Evolutionary conservation across 30 jellyfish, hydroid and myxozoan genomes (phyloP), one percentile per base, ranked within the genome.

Genomic region (Cassiopea andromeda): DNA sequence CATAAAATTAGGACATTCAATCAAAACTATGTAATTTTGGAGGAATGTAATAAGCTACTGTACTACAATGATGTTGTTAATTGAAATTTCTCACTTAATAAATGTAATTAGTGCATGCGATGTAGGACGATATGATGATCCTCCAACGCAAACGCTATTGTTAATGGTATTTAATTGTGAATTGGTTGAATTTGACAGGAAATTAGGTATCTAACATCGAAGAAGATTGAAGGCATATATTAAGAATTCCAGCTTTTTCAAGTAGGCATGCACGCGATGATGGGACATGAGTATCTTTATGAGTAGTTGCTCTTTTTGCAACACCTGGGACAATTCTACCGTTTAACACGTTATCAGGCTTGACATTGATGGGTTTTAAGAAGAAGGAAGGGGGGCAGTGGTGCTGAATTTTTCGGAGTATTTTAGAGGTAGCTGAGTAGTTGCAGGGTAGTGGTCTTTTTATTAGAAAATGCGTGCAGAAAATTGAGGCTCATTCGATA

Each of bases 141-240:
- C 79, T 70, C 79, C 79, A 70, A 70, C 79, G 79, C 79, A 70
- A 64, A 64, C 38, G 73, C 73, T 4, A 27, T 64, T 64, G 27
- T 64, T 64, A 64, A 17, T 64, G 8, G 2, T 64, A 17, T 17
- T 17, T 66, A 66, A 66, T 27, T 19, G 27, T 14, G 45, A 4
- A 19, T 27, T 16, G 15, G 1, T 8, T 14, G 79, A 1, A 19
- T 14, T 7, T 12, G 0, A 70, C 79, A 70, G 79, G 79, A 70
- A 70, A 70, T 70, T 70, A 70, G 27, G 10, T 54, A 50, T 70
- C 45, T 10, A 14, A 66, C 45, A 66, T 14, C 15, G 45, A 66
- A 2, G 75, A 6, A 66, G 27, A 19, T 66, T 14, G 64, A 3
- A 54, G 12, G 10, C 12, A 10, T 10, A 54, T 54, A 54, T 10